These are phyloP conservation scores for Dichetophora obliterata DNA, from an alignment of 2,888 invertebrate species.

Conservation along the genomic window DNA sequence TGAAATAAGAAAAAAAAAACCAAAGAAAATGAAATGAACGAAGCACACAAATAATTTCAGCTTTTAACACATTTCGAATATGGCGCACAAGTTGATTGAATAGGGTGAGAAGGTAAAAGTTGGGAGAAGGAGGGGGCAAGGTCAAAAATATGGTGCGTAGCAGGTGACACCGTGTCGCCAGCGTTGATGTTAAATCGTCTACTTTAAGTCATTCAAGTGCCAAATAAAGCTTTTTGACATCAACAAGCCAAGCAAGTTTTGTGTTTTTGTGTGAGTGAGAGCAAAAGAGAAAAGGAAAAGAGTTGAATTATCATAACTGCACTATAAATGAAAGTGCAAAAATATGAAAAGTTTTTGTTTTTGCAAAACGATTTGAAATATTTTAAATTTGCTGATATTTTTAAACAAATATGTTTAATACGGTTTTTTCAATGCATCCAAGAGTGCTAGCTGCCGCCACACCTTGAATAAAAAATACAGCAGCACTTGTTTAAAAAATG, in stretches of 20 bases:
- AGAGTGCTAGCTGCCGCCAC: neutral
- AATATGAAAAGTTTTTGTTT: too few relatives aligned
- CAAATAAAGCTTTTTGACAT: neutral
- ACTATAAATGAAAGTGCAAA: too few relatives aligned
- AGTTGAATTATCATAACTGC: too few relatives aligned
- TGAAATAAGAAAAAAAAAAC: neutral
- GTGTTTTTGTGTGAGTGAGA: neutral
- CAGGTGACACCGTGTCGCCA: slow-evolving; percentile 12
- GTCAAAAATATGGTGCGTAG: neutral
- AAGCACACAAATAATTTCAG: neutral
- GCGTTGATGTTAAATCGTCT: neutral
- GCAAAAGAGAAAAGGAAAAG: too few relatives aligned
- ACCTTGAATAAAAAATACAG: neutral
- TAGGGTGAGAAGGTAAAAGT: too few relatives aligned
- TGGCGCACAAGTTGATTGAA: too few relatives aligned
- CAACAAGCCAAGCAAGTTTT: neutral
- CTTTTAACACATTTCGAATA: neutral
- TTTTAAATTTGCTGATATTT: neutral
- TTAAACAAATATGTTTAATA: too few relatives aligned
- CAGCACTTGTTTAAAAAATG: too few relatives aligned
- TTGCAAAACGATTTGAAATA: too few relatives aligned
- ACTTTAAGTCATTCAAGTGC: neutral
- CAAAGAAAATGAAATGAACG: neutral
- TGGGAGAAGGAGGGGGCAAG: neutral
- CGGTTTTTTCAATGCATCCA: too few relatives aligned